phyloP scores from a whole-genome alignment of 2,888 invertebrate species.

The Notodonta ziczac region DNA sequence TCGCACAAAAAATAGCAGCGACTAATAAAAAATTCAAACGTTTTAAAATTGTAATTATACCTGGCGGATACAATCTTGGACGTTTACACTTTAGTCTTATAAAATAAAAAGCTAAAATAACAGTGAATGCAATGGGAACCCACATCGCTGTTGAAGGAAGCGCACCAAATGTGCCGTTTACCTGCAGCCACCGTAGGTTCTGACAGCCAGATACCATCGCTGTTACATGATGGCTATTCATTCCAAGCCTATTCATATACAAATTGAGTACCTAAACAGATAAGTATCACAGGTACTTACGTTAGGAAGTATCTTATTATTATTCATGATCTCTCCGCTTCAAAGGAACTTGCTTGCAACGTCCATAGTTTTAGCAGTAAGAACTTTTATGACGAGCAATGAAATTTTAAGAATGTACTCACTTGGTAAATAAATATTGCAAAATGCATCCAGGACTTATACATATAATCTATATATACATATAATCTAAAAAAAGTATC shows the following conservation, averaged over 20 bases:
- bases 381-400: too few relatives aligned
- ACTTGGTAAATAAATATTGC: too few relatives aligned
- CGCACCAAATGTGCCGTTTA: slow-evolving; percentile 16
- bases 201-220: not conserved
- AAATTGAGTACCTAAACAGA: not conserved
- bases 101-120: slow-evolving; percentile 36
- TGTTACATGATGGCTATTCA: not conserved
- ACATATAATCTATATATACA: too few relatives aligned
- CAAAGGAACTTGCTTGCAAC: too few relatives aligned
- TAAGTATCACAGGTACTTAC: not conserved
- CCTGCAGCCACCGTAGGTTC: not conserved
- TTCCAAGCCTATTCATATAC: not conserved
- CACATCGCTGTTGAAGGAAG: slow-evolving; percentile 39
- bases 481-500: too few relatives aligned
- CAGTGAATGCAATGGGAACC: slow-evolving; percentile 30
- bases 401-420: too few relatives aligned
- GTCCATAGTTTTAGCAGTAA: too few relatives aligned
- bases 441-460: too few relatives aligned
- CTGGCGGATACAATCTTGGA: slow-evolving; percentile 50
- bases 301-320: not conserved
- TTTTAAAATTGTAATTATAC: slow-evolving; percentile 21
- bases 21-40: not conserved
- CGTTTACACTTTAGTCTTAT: slow-evolving; percentile 26
- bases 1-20: not conserved
- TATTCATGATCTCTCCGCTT: too few relatives aligned